These are phyloP conservation scores for Psilopsiagon aurifrons DNA, from an alignment of 2,113 vertebrate species.

Conservation along the genomic window DNA sequence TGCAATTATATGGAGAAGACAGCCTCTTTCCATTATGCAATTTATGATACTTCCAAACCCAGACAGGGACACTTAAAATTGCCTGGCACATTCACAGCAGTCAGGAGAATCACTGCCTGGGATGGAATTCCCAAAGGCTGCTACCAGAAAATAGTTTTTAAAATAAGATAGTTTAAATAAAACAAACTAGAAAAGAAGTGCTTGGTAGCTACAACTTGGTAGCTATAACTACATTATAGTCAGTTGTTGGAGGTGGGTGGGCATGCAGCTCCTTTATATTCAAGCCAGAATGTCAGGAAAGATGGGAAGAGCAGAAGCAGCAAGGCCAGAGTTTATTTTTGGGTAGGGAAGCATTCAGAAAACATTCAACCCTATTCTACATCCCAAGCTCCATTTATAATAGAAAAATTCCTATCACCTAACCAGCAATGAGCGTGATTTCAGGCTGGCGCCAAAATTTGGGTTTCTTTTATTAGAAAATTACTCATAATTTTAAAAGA, in stretches of 20 bases:
- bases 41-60: background rate
- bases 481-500: background rate
- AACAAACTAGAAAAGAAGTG: background rate
- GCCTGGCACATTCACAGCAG: background rate
- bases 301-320: background rate
- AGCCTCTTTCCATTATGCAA: background rate
- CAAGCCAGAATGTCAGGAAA: background rate
- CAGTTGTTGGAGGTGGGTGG: fast-evolving
- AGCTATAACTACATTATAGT: background rate
- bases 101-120: background rate
- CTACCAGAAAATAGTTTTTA: background rate
- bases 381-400: background rate
- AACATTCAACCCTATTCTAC: background rate
- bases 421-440: background rate
- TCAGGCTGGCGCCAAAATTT: background rate
- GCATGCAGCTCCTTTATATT: background rate
- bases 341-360: background rate
- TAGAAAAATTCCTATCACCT: background rate
- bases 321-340: background rate
- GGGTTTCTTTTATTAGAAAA: conserved; percentile 32
- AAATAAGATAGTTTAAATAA: background rate
- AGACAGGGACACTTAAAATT: background rate
- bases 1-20: background rate
- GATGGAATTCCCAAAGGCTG: background rate
- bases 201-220: background rate